Conservation (phyloP, 2,113 vertebrate genomes). For the Cinclus mexicanus region DNA sequence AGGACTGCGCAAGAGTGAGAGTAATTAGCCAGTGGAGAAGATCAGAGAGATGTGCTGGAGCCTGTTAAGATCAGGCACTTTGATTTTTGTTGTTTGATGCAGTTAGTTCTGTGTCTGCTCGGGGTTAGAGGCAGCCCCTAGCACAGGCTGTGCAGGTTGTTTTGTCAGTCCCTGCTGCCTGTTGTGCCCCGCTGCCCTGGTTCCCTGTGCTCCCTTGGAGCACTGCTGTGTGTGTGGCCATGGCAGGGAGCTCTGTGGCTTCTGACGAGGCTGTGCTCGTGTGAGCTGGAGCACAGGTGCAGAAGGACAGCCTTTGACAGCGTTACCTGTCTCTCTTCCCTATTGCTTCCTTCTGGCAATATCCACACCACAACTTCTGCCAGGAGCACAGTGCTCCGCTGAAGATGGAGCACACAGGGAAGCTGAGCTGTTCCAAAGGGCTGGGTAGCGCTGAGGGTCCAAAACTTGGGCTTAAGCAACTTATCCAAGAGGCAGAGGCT, state of each 20-base stretch:
- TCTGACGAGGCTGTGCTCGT: accelerated
- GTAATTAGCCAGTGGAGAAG: neutral
- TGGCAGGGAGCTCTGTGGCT: neutral
- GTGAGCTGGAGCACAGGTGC: neutral
- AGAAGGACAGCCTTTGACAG: neutral
- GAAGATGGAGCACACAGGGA: neutral
- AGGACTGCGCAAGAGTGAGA: neutral
- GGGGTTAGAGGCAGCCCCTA: neutral
- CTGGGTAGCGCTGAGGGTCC: neutral
- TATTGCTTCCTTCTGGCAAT: neutral
- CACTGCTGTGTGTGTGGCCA: accelerated
- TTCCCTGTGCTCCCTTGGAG: neutral
- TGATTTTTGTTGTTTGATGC: neutral
- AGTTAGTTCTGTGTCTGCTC: neutral
- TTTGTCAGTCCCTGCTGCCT: neutral
- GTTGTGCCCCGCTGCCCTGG: accelerated
- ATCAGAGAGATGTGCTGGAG: neutral
- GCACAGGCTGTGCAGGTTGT: neutral
- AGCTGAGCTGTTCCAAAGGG: neutral
- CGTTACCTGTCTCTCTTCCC: neutral
- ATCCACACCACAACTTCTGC: neutral
- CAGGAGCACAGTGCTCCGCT: accelerated
- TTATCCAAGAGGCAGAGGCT: neutral
- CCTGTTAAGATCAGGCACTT: neutral
- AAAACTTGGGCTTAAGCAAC: neutral